A percentile compares a stretch with the other conserved stretches of the same genome.
Evolutionary conservation across 2,797 vertebrate species (phyloP).

Genomic region (Hyperoplus immaculatus): DNA sequence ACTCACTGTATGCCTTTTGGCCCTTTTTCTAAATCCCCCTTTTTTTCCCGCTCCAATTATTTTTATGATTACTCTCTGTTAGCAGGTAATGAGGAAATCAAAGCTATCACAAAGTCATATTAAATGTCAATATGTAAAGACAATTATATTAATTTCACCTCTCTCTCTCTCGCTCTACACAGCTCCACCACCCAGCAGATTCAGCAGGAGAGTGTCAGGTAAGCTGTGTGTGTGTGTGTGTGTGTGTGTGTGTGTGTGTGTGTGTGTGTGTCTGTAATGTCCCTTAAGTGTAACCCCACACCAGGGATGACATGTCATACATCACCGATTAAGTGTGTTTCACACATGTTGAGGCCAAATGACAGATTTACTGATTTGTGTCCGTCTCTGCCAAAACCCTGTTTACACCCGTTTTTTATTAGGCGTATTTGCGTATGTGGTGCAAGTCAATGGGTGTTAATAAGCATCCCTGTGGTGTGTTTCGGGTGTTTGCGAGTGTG

Average conservation of each 20-base stretch:
- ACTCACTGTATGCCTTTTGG: constrained; percentile 36
- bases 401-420: constrained; percentile 26
- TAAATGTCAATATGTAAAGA: constrained; percentile 42
- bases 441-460: constrained; percentile 26
- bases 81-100: constrained; percentile 24
- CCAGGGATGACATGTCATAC: constrained; percentile 40
- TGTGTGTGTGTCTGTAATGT: constrained; percentile 66
- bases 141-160: constrained; percentile 40
- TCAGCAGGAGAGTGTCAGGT: constrained; percentile 98
- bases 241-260: constrained; percentile 48
- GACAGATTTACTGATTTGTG: constrained; percentile 16
- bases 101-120: constrained; percentile 36
- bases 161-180: constrained; percentile 67
- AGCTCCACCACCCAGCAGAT: constrained; percentile 94
- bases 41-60: not conserved
- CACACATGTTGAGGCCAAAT: constrained; percentile 21
- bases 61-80: constrained; percentile 3
- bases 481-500: constrained; percentile 44
- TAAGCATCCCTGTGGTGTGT: constrained; percentile 46
- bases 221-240: constrained; percentile 64
- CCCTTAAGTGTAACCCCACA: constrained; percentile 66
- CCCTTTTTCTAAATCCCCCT: constrained; percentile 1
- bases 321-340: constrained; percentile 47
- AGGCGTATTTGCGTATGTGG: constrained; percentile 29
- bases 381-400: constrained; percentile 14